A percentile compares a stretch with the other conserved stretches of the same genome.
These are phyloP conservation scores for Sinonovacula constricta DNA, from an alignment of 1,140 invertebrate species.

Conservation along the genomic window DNA sequence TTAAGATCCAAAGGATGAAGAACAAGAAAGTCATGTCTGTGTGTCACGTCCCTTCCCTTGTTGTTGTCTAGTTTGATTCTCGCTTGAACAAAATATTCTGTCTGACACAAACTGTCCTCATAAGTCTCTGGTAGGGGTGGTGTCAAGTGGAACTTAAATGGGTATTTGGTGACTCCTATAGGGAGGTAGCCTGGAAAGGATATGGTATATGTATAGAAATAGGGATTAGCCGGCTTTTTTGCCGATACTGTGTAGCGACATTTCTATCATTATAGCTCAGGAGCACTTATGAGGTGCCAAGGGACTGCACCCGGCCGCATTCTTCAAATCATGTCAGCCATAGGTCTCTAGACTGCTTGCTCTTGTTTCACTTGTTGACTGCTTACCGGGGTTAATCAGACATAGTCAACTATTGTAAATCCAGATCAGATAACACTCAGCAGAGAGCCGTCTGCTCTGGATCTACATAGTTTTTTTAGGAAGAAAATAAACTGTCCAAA, in stretches of 20 bases:
- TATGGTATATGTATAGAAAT: not conserved
- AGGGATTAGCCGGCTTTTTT: too few relatives aligned
- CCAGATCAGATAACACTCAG: too few relatives aligned
- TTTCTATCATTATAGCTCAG: not conserved
- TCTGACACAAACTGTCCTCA: slow-evolving; percentile 32
- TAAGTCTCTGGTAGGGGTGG: slow-evolving; percentile 33
- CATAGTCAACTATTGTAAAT: too few relatives aligned
- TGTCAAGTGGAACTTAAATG: slow-evolving; percentile 30
- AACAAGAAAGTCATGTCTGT: slow-evolving; percentile 16
- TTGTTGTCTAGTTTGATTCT: slow-evolving; percentile 26
- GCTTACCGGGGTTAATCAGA: too few relatives aligned
- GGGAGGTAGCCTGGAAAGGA: slow-evolving; percentile 6
- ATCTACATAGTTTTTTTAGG: too few relatives aligned
- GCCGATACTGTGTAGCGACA: not conserved
- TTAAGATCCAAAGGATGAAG: slow-evolving; percentile 27
- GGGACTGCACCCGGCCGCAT: too few relatives aligned
- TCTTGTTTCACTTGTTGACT: too few relatives aligned
- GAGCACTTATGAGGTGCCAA: too few relatives aligned
- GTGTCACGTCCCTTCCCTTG: not conserved
- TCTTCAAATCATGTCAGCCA: too few relatives aligned
- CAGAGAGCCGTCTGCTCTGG: too few relatives aligned
- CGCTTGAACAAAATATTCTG: slow-evolving; percentile 29
- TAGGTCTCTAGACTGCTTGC: too few relatives aligned
- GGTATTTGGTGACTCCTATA: slow-evolving; percentile 8
- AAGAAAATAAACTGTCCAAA: too few relatives aligned